Base-by-base conservation (phyloP, 2,888 invertebrate species). In the Eupsilia transversa region DNA sequence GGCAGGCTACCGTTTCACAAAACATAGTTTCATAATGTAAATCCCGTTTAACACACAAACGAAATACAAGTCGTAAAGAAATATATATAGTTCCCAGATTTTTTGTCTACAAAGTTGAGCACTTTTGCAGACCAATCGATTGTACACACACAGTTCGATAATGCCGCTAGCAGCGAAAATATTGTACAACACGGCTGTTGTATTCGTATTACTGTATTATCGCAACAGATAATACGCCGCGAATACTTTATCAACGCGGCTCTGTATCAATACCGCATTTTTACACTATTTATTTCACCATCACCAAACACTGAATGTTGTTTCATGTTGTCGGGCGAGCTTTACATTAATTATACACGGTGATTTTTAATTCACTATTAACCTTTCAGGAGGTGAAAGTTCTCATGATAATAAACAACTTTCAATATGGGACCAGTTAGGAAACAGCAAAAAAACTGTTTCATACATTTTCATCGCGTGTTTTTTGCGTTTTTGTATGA, bases 121-220 rank as follows among this genome's bases (percentile, higher is more conserved):
- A 20, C 23, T 23, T 52, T 38, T 38, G 14, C 46, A 61, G 41
- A 49, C 7, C 14, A 66, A 74, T 61, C 41, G 54, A 74, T 74
- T 49, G 10, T 38, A 38, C 52, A 49, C 54, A 57, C n/a, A 59
- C 49, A 12, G 43, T 46, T 38, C 23, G 30, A 76, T 59, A 38
- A 69, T 59, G 41, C 64, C 41, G 66, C 41, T 67, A 49, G 64
- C 27, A 30, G 41, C 33, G 3, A 80, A 82, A 60, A 56, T 72
- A 63, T 63, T 38, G 57, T 63, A 56, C n/a, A 67, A 43, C 66
- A 60, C 83, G 3, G 63, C 59, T 72, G 72, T 78, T 72, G 54
- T 78, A 69, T 68, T 82, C 65, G 43, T 69, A 83, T 78, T 83
- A 78, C 67, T 52, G 33, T 64, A 65, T 60, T 82, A 83, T 80